These are phyloP conservation scores for Nycticorax nycticorax DNA, from an alignment of 2,113 vertebrate genomes.

Conservation along the genomic window DNA sequence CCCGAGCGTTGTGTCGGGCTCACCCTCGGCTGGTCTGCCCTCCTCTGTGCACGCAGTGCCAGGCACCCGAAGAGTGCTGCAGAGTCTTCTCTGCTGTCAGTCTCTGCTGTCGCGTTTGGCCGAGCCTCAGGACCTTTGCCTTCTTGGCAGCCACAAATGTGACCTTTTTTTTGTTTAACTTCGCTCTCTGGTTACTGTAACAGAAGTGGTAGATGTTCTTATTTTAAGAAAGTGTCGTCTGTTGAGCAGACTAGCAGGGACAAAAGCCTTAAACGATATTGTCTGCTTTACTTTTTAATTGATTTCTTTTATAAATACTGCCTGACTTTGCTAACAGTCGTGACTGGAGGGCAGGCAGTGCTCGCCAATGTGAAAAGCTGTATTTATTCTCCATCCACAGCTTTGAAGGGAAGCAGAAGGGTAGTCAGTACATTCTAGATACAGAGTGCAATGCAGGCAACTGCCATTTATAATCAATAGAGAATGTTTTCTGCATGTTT, in stretches of 20 bases:
- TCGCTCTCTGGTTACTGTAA: neutral
- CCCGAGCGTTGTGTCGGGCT: fast-evolving
- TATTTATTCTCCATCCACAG: neutral
- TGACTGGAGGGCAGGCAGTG: neutral
- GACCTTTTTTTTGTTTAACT: slow-evolving; percentile 9
- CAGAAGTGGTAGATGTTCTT: neutral
- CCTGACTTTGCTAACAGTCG: neutral
- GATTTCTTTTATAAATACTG: slow-evolving; percentile 1
- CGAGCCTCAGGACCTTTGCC: slow-evolving; percentile 29
- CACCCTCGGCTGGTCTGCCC: fast-evolving
- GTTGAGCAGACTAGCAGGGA: slow-evolving; percentile 16
- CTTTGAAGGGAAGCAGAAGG: neutral
- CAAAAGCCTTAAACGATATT: slow-evolving; percentile 42
- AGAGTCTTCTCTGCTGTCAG: neutral
- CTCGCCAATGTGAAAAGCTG: neutral
- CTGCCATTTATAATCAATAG: slow-evolving; percentile 14
- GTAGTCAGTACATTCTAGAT: neutral
- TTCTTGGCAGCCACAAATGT: slow-evolving; percentile 43
- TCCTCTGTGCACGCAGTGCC: fast-evolving
- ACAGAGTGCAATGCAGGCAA: slow-evolving; percentile 39
- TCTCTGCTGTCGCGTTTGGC: neutral
- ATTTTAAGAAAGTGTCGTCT: slow-evolving; percentile 12
- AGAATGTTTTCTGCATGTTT: slow-evolving; percentile 20
- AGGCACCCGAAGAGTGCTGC: fast-evolving
- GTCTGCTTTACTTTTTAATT: slow-evolving; percentile 28